phyloP scores from a whole-genome alignment of 1,140 invertebrate species.

The Cyclargus thomasi region DNA sequence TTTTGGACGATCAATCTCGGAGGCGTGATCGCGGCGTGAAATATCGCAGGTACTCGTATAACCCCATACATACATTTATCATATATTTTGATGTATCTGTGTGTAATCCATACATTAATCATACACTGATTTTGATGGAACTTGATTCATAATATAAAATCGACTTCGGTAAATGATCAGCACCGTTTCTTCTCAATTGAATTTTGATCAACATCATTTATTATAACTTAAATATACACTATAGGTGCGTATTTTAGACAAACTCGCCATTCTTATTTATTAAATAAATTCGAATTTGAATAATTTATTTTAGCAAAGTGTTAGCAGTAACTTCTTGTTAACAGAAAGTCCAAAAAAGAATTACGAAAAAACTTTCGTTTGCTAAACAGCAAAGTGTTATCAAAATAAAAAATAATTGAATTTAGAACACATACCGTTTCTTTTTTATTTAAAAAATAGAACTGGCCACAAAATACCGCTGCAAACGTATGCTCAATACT shows the following conservation, averaged over 20 bases:
- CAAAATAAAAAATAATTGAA: too few species aligned
- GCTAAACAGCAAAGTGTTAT: too few species aligned
- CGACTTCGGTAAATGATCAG: slow-evolving; percentile 33
- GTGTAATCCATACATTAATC: slow-evolving; percentile 4
- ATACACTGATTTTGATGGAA: not conserved
- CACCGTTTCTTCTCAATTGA: not conserved
- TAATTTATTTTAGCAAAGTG: too few species aligned
- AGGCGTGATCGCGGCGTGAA: slow-evolving; percentile 25
- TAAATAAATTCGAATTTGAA: too few species aligned
- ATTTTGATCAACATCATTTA: not conserved
- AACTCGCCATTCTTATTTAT: too few species aligned
- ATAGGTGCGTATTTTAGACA: too few species aligned
- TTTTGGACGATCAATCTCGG: slow-evolving; percentile 1
- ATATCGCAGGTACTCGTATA: slow-evolving; percentile 41
- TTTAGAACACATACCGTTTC: too few species aligned
- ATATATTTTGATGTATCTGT: not conserved
- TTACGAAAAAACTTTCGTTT: too few species aligned
- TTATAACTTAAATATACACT: not conserved
- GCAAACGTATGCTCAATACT: not conserved
- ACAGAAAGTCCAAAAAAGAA: too few species aligned
- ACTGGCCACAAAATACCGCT: not conserved
- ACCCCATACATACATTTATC: slow-evolving; percentile 32
- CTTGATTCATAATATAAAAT: not conserved
- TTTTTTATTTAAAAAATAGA: not conserved
- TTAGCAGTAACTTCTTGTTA: too few species aligned